Percentiles rank a stretch among this genome's conserved stretches.
phyloP scores from a whole-genome alignment of 2,797 vertebrate species.

The Chloroceryle amazona region DNA sequence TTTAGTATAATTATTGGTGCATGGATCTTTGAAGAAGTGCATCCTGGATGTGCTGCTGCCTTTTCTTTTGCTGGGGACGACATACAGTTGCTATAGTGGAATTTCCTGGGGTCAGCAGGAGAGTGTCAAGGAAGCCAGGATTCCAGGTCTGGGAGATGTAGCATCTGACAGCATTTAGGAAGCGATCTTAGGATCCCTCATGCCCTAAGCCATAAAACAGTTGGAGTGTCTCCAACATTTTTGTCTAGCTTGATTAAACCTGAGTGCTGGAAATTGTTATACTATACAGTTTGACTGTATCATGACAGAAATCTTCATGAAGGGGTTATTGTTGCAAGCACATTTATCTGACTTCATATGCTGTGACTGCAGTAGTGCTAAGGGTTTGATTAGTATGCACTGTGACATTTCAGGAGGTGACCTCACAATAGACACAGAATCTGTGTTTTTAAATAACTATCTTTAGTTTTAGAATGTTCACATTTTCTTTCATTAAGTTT shows the following conservation, averaged over 20 bases:
- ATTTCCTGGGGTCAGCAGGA: constrained; percentile 16
- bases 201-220: neutral
- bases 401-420: neutral
- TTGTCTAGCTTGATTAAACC: constrained; percentile 35
- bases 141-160: constrained; percentile 4
- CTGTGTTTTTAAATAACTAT: neutral
- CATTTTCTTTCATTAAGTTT: neutral
- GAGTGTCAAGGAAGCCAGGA: neutral
- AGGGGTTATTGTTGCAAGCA: neutral
- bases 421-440: neutral
- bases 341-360: neutral
- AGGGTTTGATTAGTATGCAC: neutral
- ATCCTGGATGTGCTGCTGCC: neutral
- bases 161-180: neutral
- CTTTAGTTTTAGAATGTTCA: neutral
- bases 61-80: neutral
- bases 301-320: neutral
- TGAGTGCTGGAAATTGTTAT: neutral
- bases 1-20: neutral
- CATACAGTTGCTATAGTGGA: neutral
- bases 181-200: neutral
- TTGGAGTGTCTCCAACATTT: constrained; percentile 14
- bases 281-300: neutral
- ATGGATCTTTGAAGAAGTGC: neutral
- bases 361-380: neutral